Base-by-base conservation (phyloP, 1,140 invertebrate genomes). In the Lepidotrigona ventralis region DNA sequence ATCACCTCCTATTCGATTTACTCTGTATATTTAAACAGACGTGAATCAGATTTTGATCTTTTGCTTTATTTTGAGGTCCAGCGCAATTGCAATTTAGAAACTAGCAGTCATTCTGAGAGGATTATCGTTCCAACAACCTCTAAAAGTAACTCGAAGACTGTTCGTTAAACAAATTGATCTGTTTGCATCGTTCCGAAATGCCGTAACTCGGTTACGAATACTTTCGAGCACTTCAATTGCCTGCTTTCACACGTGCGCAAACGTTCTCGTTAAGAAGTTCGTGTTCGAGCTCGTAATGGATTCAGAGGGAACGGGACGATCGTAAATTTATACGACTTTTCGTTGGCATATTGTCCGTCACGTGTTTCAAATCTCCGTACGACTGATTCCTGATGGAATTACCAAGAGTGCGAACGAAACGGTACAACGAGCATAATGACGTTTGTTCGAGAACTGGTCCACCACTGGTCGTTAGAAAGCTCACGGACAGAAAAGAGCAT, bases 301-400 rank as follows among this genome's bases (percentile, higher is more conserved):
- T 21, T 11, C 12, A 60, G 8, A 1, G 23, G 33, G 1, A 11
- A 63, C 64, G 11, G 19, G 4, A 11, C 29, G 77, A 70, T 70
- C 66, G 77, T 79, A 79, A 79, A 79, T 70, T 69, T 26, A 23
- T 58, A 63, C 46, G 70, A 74, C 21, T 81, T 74, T 54, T 54
- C 70, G 58, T 39, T 23, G 26, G 8, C 15, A 63, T 80, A 63
- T 60, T 60, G 39, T 56, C 26, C 69, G 23, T 66, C 53, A n/a
- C 46, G 56, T 54, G 9, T 2, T 39, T 3, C 6, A 46, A 46
- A 81, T 74, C n/a, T 11, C 70, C 63, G 39, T 33, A 6, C n/a
- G 66, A 66, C 77, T 17, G 29, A 29, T 79, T 58, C 29, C 56
- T 33, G 14, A 23, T 74, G 79, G 70, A 81, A 81, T 74, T 81